Base-by-base conservation (phyloP, 2,888 invertebrate genomes). In the Congeria kusceri region DNA sequence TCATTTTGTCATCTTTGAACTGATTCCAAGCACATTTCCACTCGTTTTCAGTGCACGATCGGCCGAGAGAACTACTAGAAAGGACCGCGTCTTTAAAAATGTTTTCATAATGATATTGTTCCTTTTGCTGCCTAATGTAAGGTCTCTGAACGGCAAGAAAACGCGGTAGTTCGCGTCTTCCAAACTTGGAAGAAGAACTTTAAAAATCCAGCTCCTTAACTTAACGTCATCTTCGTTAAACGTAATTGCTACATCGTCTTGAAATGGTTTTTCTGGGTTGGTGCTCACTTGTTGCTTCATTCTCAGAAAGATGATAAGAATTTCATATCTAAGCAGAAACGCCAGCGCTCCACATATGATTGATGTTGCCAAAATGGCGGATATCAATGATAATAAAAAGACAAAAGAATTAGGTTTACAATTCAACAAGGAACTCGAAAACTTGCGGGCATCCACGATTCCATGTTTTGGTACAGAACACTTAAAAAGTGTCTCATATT, bases 141-240 rank as follows among this genome's bases (percentile, higher is more conserved):
- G 20, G 62, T 80, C 80, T 25, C 73, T 46, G 9, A 28, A 32
- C 3, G 77, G 66, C n/a, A 67, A 0, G 59, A 80, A 80, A 3
- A 49, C 44, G 11, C 32, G 58, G 56, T 77, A 80, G 2, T 73
- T 68, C 0, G 15, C 29, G 0, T 63, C 46, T 18, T 29, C 58
- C n/a, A 80, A 62, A 18, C 39, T 13, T 13, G 66, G 53, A 0
- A 70, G 63, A 23, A 80, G 58, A 23, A 25, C 62, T 28, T 32
- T 49, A 2, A 47, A 73, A 1, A 77, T 67, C 80, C 80, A 80
- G 20, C 46, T 13, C 29, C 58, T 44, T 15, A 77, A 57, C 29
- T 29, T 23, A 9, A 47, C 64, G 25, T 80, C 69, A 15, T 67
- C 61, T 20, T 80, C 80, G 64, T 77, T 73, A 59, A 74, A 74